A percentile compares a stretch with the other conserved stretches of the same genome.
phyloP scores from a whole-genome alignment of 2,113 vertebrate genomes.

The Otus sunia region DNA sequence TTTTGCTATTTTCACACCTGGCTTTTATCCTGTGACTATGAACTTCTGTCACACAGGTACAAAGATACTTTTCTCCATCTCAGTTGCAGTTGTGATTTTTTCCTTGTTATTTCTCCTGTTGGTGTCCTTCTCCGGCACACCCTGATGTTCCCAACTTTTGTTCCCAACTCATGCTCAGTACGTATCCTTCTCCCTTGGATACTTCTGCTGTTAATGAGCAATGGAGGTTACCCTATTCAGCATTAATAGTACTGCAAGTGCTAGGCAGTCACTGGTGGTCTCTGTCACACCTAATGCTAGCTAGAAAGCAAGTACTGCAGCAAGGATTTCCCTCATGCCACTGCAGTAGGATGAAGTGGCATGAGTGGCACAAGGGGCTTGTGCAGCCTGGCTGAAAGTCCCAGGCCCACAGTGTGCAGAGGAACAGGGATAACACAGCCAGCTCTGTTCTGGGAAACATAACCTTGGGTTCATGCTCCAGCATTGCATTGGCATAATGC shows the following conservation, averaged over 20 bases:
- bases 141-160: not conserved
- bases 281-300: not conserved
- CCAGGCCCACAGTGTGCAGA: not conserved
- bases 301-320: not conserved
- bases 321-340: not conserved
- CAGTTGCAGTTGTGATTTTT: not conserved
- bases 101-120: not conserved
- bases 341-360: not conserved
- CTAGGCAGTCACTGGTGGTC: not conserved
- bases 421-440: not conserved
- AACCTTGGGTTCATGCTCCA: not conserved
- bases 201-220: not conserved
- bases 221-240: not conserved
- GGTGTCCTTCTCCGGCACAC: not conserved
- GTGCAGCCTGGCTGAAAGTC: not conserved
- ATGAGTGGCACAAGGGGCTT: not conserved
- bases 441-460: not conserved
- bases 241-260: not conserved
- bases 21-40: not conserved
- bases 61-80: not conserved
- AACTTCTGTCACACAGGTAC: not conserved
- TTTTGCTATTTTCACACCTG: not conserved
- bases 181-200: rapidly evolving
- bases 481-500: not conserved
- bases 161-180: not conserved